Evolutionary conservation across 2,797 vertebrate species (phyloP).

Genomic region (Leucoraja ocellata): DNA sequence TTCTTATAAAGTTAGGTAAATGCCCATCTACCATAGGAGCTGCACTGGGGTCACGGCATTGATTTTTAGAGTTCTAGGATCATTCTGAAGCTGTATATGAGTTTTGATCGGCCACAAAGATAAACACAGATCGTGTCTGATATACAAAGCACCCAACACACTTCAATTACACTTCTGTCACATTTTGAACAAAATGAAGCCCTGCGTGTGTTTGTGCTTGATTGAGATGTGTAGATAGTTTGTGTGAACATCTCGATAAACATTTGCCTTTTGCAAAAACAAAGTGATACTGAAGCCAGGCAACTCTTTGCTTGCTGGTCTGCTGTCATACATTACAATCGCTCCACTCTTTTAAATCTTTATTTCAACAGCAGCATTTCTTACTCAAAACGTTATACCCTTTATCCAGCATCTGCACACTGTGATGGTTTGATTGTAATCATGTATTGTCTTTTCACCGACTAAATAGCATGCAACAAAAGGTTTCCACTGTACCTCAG

Average conservation of each 20-base stretch:
- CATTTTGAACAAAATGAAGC: not conserved
- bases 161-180: not conserved
- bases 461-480: too few relatives aligned
- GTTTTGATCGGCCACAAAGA: not conserved
- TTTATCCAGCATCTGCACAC: too few relatives aligned
- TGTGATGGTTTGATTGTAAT: too few relatives aligned
- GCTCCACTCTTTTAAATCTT: too few relatives aligned
- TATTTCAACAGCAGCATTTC: too few relatives aligned
- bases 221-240: not conserved
- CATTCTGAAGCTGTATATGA: not conserved
- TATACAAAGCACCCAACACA: not conserved
- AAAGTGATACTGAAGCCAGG: too few relatives aligned
- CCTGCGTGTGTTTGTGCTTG: not conserved
- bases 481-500: too few relatives aligned
- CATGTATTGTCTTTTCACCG: too few relatives aligned
- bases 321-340: too few relatives aligned
- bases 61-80: not conserved
- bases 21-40: not conserved
- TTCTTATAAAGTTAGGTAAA: not conserved
- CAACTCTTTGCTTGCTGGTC: too few relatives aligned
- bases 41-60: not conserved
- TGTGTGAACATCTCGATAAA: not conserved
- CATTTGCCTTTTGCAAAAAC: not conserved
- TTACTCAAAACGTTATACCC: too few relatives aligned
- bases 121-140: not conserved